Evolutionary conservation across 2,113 vertebrate genomes (phyloP), one percentile per base, ranked within the genome.

Genomic region (Solenodon paradoxus): DNA sequence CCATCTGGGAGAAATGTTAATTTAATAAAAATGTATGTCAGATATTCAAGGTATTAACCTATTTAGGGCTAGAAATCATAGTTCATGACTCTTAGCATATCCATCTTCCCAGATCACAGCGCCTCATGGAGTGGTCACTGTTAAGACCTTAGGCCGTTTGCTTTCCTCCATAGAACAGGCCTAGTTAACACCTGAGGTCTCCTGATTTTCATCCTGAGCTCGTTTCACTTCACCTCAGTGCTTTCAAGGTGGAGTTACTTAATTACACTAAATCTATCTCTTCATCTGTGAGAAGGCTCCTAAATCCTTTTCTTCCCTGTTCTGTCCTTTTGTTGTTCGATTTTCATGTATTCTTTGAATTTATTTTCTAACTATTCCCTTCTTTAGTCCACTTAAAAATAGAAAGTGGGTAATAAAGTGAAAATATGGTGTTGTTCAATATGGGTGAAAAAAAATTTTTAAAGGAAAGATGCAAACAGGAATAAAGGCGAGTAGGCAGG

Each of bases 341-440:
- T 53, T 87, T 79, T 55, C 51, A 38, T 64, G 45, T n/a, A 66
- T 30, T 92, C 17, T 66, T 88, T 63, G 40, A 35, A 74, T 88
- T 66, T 90, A 19, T 81, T 92, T 88, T 95, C 59, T 75, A 5
- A 24, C 64, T 59, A 75, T 51, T 90, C 47, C 64, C 57, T 84
- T 83, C 55, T 32, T 42, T 79, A 55, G 35, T 63, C 63, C 66
- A 47, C 47, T 79, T 84, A 35, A 75, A 57, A 75, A 49, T 55
- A 75, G 53, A 59, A 72, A 24, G 19, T 83, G 42, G 19, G 13
- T 40, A 63, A 45, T 57, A 51, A 84, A 80, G 45, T 71, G n/a
- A 71, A 84, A 92, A 71, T 24, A 30, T 9, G 9, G 10, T 83
- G n/a, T 61, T 85, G 30, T 90, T 94, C 68, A 68, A 9, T 53